Evolutionary conservation across 2,797 vertebrate genomes (phyloP), one percentile per base, ranked within the genome.

Genomic region (Manis crassicaudata): DNA sequence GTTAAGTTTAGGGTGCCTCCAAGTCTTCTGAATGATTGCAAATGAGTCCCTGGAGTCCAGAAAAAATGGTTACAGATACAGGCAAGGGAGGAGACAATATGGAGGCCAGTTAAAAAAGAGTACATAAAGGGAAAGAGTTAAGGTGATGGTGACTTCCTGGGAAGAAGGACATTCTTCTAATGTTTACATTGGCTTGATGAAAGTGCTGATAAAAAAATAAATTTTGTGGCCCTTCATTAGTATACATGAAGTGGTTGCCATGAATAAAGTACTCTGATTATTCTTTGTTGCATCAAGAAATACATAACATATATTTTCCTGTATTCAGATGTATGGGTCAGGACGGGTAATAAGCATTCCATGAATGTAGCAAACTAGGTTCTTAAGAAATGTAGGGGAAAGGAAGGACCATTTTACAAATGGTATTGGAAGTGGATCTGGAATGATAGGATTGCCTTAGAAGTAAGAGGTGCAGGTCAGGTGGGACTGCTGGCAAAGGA

Each of bases 151-250:
- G 29, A 87, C 29, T 73, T 76, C 23, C 54, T 70, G 23, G 63
- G 52, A 73, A 77, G 58, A 23, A 88, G 58, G 63, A 40, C 29
- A 35, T 37, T 67, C 9, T 75, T 65, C 40, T 90, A 58, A 65
- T 17, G 52, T 79, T 94, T 75, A 54, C 6, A 21, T 50, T 90
- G 37, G 17, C 10, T 46, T 13, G 62, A 46, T 21, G 89, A 75
- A 86, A 11, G n/a, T 84, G 27, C 54, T 87, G 56, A 76, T 84
- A 90, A 76, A 82, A 75, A 80, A 79, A 54, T 92, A 76, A 46
- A 11, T 72, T 88, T 88, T 40, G 43, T 72, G 37, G 14, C 11
- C 1, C 75, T 85, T 77, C 58, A 46, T 86, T 84, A 72, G 37
- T 86, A 18, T 25, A 72, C 1, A 54, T 46, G 35, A 73, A 84